These are phyloP conservation scores for Drosophila paracracens DNA, from an alignment of 2,888 invertebrate species.

Conservation along the genomic window DNA sequence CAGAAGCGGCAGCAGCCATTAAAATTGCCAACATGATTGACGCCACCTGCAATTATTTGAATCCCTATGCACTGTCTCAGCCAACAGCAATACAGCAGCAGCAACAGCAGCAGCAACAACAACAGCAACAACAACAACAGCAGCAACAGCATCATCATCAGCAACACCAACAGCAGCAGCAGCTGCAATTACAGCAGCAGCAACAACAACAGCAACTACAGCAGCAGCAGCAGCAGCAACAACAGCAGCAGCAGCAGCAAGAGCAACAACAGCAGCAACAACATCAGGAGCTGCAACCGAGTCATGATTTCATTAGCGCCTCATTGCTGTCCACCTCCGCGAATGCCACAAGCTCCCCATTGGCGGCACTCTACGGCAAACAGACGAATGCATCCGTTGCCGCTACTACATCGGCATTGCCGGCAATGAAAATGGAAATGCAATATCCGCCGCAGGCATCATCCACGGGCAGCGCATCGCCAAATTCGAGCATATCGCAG, in stretches of 20 bases:
- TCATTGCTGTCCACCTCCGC: constrained; percentile 56
- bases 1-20: constrained; percentile 16
- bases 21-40: constrained; percentile 79
- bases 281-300: constrained; percentile 39
- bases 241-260: constrained; percentile 37
- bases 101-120: constrained; percentile 43
- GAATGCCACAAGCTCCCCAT: constrained; percentile 36
- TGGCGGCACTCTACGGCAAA: constrained; percentile 45
- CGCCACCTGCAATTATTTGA: constrained; percentile 83
- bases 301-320: constrained; percentile 68
- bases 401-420: constrained; percentile 41
- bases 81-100: constrained; percentile 51
- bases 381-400: constrained; percentile 37
- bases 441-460: constrained; percentile 85
- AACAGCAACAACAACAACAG: constrained; percentile 41
- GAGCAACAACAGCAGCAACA: constrained; percentile 39
- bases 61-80: constrained; percentile 74
- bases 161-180: constrained; percentile 44
- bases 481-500: constrained; percentile 82
- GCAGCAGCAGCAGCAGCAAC: constrained; percentile 36
- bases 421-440: constrained; percentile 81
- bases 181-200: constrained; percentile 37
- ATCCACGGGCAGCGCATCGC: constrained; percentile 84
- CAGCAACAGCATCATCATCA: constrained; percentile 42
- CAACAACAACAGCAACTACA: constrained; percentile 31